Base-by-base conservation (phyloP, 2,888 invertebrate species). In the Drosophila neotestacea region DNA sequence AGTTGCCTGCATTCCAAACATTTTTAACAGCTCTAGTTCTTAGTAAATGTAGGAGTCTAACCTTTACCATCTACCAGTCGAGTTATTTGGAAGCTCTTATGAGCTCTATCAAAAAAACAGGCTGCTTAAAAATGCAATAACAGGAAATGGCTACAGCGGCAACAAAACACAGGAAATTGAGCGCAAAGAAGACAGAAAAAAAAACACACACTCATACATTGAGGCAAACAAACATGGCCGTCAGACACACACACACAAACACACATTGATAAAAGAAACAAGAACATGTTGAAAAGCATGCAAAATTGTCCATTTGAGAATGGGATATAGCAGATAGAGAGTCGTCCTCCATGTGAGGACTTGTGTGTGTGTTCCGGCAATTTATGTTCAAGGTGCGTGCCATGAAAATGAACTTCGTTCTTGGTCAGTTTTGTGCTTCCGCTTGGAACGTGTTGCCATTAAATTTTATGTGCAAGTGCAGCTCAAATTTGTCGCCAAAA, bases 111-210 rank as follows among this genome's bases (percentile, higher is more conserved):
- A 55, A 62, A 61, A 70, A 72, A 64, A 22, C 32, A 39, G 63
- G 58, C 85, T 88, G 83, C 80, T 83, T 85, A 77, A 88, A 83
- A 83, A 88, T 83, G 83, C 85, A 83, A 83, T 88, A 83, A 88
- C 83, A 88, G 83, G 88, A 83, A 83, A 83, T 83, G 85, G 85
- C 87, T 70, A 68, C 72, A 67, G 76, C 71, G 75, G 71, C 81
- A 78, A 83, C 84, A 86, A 85, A 88, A 80, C 76, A 88, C 88
- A 86, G 85, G 85, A 85, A 85, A 85, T 86, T 88, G 85, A 85
- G 87, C 83, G 79, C 86, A 84, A 70, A 71, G 73, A 82, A 70
- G 34, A 46, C 3, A 44, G 36, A 34, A 44, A 22, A 76, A 70
- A 71, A 64, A 64, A 28, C 36, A 55, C 32, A 16, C 16, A 16